Base-by-base conservation (phyloP, 2,113 vertebrate genomes). In the Perca fluviatilis region DNA sequence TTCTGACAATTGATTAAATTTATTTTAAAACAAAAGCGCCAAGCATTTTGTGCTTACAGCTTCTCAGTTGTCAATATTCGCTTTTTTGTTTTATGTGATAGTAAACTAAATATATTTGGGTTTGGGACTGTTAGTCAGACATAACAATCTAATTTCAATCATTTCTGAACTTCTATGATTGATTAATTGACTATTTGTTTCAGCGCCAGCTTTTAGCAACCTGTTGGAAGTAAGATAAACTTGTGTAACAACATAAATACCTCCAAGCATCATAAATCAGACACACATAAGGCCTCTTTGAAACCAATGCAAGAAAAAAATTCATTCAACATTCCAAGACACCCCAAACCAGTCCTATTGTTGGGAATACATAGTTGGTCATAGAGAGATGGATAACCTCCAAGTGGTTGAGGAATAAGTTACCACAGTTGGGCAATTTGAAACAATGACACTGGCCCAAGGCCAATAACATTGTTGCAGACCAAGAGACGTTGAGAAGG, bases 401-500 rank as follows among this genome's bases (percentile, higher is more conserved):
- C 19, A 53, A 46, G 40, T 62, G 51, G 14, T 5, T 43, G 40
- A 62, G 14, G 51, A 64, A 14, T 51, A 47, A 43, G 58, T 71
- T 83, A 69, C 50, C 40, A 49, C 51, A 49, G 46, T 79, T 43
- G 74, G 67, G 18, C 56, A n/a, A 49, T 69, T 43, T 51, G 43
- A 83, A 65, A 86, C 67, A 75, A 74, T 47, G 25, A 25, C 57
- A 50, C 25, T 1, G 54, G 13, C 30, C 49, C 53, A n/a, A 57
- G 70, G 49, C 56, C 51, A 63, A 75, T 75, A 72, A 75, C 64
- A 77, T 25, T 74, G 71, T 73, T 75, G 75, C 25, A 71, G 63
- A 74, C 19, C 51, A 30, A 46, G 68, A 85, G 30, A 40, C 21
- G 0, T 6, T 50, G 33, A 33, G 62, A 61, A 25, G 5, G 6